Evolutionary conservation across 2,888 invertebrate genomes (phyloP).

Genomic region (Ormyrus rosae): DNA sequence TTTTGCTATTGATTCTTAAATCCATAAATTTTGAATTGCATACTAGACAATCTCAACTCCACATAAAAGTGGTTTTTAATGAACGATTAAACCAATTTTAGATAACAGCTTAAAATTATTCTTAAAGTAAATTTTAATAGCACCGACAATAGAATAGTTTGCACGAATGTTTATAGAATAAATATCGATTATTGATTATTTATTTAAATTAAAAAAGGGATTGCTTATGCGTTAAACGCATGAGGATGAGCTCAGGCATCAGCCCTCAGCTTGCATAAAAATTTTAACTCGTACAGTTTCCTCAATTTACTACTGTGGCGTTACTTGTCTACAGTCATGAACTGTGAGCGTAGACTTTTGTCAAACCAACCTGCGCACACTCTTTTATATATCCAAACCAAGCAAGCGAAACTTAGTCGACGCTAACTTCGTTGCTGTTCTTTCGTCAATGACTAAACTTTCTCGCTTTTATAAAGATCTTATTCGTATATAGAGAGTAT

Average conservation of each 20-base stretch:
- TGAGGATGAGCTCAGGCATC: too few relatives aligned
- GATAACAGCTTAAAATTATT: constrained; percentile 7
- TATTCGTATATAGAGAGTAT: not conserved
- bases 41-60: constrained; percentile 1
- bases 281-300: too few relatives aligned
- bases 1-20: not conserved
- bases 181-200: too few relatives aligned
- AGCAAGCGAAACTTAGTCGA: too few relatives aligned
- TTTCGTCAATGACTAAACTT: constrained; percentile 42
- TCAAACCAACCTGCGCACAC: too few relatives aligned
- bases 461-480: constrained; percentile 11
- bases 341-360: too few relatives aligned
- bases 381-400: too few relatives aligned
- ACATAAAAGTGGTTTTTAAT: constrained; percentile 7
- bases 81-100: constrained; percentile 39
- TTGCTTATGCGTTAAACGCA: too few relatives aligned
- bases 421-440: constrained; percentile 34
- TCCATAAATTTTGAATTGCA: constrained; percentile 4
- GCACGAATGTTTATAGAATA: constrained; percentile 46
- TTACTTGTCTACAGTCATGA: too few relatives aligned
- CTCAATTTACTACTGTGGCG: too few relatives aligned
- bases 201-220: constrained; percentile 48
- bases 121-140: constrained; percentile 53
- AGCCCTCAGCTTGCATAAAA: too few relatives aligned
- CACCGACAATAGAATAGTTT: constrained; percentile 61